These are phyloP conservation scores for Lepidurus packardi DNA, from an alignment of 1,140 invertebrate species.

Conservation along the genomic window DNA sequence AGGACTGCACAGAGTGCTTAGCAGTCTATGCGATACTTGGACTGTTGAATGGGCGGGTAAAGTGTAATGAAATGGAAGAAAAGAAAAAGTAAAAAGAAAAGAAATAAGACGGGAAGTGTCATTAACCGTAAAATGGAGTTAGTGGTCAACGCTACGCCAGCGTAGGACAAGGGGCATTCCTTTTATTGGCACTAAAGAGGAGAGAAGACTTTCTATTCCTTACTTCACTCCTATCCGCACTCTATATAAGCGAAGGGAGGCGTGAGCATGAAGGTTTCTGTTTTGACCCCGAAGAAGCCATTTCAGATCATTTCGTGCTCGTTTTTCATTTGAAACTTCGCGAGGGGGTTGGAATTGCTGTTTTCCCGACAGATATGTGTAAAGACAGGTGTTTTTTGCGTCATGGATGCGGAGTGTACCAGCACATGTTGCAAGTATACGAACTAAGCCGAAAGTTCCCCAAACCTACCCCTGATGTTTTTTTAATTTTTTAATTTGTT, in stretches of 20 bases:
- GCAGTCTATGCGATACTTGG: neutral
- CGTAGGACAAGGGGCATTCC: neutral
- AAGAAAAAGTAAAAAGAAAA: neutral
- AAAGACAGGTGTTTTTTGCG: too few relatives aligned
- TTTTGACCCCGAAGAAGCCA: neutral
- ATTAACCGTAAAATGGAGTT: conserved; percentile 6
- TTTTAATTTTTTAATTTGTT: too few relatives aligned
- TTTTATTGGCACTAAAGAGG: neutral
- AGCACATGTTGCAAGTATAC: too few relatives aligned
- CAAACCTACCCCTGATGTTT: too few relatives aligned
- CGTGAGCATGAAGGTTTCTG: neutral
- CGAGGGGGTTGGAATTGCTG: neutral
- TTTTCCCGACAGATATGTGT: too few relatives aligned
- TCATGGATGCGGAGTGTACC: too few relatives aligned
- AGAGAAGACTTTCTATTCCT: neutral
- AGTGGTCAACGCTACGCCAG: neutral
- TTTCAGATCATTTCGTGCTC: neutral
- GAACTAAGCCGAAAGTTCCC: too few relatives aligned
- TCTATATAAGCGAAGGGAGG: neutral
- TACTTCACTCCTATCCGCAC: neutral
- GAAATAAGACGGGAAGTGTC: neutral
- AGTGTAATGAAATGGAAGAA: conserved; percentile 16
- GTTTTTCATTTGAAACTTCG: neutral
- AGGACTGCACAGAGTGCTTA: neutral
- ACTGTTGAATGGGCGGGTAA: neutral